phyloP scores from a whole-genome alignment of 2,113 vertebrate species.

The Macquaria australasica region DNA sequence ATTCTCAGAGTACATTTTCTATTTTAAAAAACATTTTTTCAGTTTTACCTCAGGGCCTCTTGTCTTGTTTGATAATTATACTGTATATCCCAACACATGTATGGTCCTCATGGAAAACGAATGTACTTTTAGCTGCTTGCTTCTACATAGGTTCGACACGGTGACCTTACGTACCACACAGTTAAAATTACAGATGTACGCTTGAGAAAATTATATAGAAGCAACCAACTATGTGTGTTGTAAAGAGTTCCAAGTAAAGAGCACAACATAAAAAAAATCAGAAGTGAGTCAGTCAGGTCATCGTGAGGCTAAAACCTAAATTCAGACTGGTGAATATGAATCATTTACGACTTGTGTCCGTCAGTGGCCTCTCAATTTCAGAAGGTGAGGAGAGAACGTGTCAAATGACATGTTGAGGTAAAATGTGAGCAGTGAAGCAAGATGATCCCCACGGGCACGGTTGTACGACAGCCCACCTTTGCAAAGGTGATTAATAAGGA shows the following conservation, averaged over 20 bases:
- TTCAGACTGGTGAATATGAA: constrained; percentile 10
- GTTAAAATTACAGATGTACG: background rate
- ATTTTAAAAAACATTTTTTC: background rate
- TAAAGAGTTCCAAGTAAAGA: background rate
- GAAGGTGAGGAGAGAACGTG: constrained; percentile 13
- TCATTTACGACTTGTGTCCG: background rate
- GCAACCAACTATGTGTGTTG: background rate
- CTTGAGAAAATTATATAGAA: background rate
- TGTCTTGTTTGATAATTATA: background rate
- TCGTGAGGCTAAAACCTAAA: background rate
- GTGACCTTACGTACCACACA: background rate
- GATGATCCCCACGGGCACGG: background rate
- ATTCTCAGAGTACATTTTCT: background rate
- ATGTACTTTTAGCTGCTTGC: background rate
- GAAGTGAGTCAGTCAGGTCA: background rate
- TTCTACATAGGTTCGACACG: background rate
- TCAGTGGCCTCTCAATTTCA: constrained; percentile 23
- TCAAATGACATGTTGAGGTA: constrained; percentile 13
- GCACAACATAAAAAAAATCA: background rate
- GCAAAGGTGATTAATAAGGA: constrained; percentile 24
- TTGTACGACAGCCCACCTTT: background rate
- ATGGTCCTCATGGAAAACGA: no score
- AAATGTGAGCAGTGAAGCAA: constrained; percentile 12
- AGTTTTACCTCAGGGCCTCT: background rate
- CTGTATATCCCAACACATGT: background rate